Base-by-base conservation (phyloP, 2,113 vertebrate species). In the Pseudolaguvia tuberculata region DNA sequence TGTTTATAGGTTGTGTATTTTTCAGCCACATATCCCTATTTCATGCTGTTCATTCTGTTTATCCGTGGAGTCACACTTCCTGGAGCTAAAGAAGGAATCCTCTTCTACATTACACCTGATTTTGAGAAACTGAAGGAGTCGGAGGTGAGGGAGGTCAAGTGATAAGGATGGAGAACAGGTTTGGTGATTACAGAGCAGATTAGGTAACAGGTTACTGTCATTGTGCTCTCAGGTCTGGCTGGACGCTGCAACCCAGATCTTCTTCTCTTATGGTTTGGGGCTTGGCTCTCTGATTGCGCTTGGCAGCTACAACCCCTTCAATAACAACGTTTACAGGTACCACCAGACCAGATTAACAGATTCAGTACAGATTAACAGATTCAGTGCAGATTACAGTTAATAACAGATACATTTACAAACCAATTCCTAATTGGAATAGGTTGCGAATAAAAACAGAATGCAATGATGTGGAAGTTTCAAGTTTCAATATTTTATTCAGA, bases 311-410 rank as follows among this genome's bases (percentile, higher is more conserved):
- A 99, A 98, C 86, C 89, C 92, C 39, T 99, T 98, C 91, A 93
- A 98, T 86, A 98, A 99, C 82, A 98, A 99, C 59, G 94, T 98
- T 86, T 99, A 99, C 92, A 96, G 95, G 97, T 97, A 89, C 13
- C 56, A 45, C 35, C 0, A 48, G 63, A 42, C 39, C 39, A 42
- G 14, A 7, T 29, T 9, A n/a, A n/a, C n/a, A n/a, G n/a, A n/a
- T n/a, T n/a, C n/a, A n/a, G 5, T 4, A 27, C 14, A 14, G 12
- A 25, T 14, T 56, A 2, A 27, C 14, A 14, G 23, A 25, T 14
- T 56, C 13, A 2, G 1, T 56, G 53, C 53, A 56, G 21, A 6
- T 31, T 29, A 23, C 53, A 25, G 21, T 1, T 11, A 23, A 13
- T 23, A 56, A 29, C 13, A 35, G 31, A 35, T 35, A 6, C 3